These are phyloP conservation scores for Eremobia ochroleuca DNA, from an alignment of 2,888 invertebrate genomes.

Conservation along the genomic window DNA sequence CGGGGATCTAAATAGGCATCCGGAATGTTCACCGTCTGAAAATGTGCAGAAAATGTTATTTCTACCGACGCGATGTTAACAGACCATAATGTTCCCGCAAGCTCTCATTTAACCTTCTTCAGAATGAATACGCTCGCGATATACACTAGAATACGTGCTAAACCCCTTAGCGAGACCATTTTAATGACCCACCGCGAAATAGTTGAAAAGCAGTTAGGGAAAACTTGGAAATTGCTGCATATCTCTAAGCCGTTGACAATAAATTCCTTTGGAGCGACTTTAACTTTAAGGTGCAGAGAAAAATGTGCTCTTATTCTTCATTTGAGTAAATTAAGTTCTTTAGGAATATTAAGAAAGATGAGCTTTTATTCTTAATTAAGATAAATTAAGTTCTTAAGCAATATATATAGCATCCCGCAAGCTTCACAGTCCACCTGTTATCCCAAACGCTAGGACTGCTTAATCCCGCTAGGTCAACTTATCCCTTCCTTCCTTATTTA, in stretches of 20 bases:
- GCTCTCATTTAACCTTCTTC: conserved; percentile 23
- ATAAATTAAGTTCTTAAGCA: neutral
- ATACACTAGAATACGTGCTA: conserved; percentile 14
- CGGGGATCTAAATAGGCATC: conserved; percentile 97
- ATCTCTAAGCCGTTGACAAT: conserved; percentile 43
- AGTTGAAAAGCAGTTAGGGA: conserved; percentile 52
- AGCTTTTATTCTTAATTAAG: neutral
- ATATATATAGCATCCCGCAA: neutral
- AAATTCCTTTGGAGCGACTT: conserved; percentile 26
- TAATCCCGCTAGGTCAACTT: too few relatives aligned
- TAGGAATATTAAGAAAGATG: conserved; percentile 10
- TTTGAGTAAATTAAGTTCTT: conserved; percentile 28
- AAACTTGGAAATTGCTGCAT: conserved; percentile 62
- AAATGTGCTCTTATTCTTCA: conserved; percentile 13
- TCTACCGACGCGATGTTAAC: conserved; percentile 26
- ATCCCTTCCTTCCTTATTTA: neutral
- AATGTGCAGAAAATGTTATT: conserved; percentile 71
- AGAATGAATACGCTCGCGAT: conserved; percentile 31
- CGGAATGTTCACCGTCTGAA: conserved; percentile 96
- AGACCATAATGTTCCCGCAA: conserved; percentile 38
- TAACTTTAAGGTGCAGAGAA: conserved; percentile 17
- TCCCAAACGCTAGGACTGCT: neutral
- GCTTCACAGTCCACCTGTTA: neutral
- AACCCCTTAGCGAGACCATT: conserved; percentile 47
- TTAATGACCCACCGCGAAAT: conserved; percentile 60